Evolutionary conservation across 2,113 vertebrate species (phyloP).

Genomic region (Odontesthes bonariensis): DNA sequence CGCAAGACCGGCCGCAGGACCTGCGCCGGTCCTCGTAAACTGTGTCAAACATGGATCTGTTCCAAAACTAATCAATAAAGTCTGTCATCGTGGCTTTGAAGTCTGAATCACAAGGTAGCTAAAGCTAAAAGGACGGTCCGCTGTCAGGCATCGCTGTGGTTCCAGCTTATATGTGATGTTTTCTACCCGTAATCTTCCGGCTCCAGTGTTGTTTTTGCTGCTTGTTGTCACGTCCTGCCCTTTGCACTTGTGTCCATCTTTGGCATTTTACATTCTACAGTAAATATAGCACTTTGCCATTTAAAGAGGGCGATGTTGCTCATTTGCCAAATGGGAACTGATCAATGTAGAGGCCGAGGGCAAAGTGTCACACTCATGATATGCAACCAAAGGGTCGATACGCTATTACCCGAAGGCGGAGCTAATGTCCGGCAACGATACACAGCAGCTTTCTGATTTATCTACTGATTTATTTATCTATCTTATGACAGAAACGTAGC

Average conservation of each 20-base stretch:
- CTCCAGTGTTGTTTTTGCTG: not conserved
- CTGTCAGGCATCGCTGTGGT: no score
- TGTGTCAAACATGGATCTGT: not conserved
- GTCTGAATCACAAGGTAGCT: not conserved
- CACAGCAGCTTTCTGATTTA: no score
- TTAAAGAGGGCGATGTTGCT: not conserved
- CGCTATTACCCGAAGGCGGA: no score
- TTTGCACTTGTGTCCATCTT: not conserved
- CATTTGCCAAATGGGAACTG: slow-evolving; percentile 5
- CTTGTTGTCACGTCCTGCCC: no score
- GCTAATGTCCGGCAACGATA: no score
- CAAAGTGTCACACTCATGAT: no score
- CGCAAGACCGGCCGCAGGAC: not conserved
- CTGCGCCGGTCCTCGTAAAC: not conserved
- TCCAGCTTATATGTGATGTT: no score
- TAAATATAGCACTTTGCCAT: slow-evolving; percentile 18
- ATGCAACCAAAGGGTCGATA: no score
- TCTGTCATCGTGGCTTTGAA: not conserved
- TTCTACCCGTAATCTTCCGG: no score
- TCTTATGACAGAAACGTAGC: no score
- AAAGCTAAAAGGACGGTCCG: no score
- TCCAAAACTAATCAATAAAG: slow-evolving; percentile 22
- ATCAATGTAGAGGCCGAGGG: not conserved
- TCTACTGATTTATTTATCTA: no score
- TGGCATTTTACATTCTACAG: slow-evolving; percentile 20